phyloP scores from a whole-genome alignment of 2,888 invertebrate species.

The Lapara coniferarum region DNA sequence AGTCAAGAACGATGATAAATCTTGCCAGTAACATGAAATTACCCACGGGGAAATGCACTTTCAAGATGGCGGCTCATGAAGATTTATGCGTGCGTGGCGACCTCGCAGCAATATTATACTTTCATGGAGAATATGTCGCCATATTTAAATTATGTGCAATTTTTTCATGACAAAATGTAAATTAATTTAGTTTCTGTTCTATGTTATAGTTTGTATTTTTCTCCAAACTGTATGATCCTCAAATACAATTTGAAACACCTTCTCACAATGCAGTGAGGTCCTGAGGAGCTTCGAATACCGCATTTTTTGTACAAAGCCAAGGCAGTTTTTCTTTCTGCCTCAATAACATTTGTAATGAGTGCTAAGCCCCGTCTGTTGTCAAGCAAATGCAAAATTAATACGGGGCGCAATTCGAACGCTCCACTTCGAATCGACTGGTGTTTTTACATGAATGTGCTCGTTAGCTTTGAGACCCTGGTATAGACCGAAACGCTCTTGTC shows the following conservation, averaged over 20 bases:
- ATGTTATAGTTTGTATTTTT: no score
- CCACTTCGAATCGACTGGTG: slow-evolving; percentile 17
- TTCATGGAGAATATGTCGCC: slow-evolving; percentile 15
- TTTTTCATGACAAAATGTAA: slow-evolving; percentile 11
- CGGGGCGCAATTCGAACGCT: slow-evolving; percentile 17
- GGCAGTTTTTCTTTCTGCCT: neutral
- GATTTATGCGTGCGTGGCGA: slow-evolving; percentile 47
- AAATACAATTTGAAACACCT: no score
- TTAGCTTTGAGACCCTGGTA: slow-evolving; percentile 27
- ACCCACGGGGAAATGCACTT: slow-evolving; percentile 56
- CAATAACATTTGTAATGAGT: slow-evolving; percentile 17
- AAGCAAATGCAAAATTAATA: slow-evolving; percentile 25
- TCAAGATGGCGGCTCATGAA: slow-evolving; percentile 53
- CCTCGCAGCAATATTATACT: slow-evolving; percentile 18
- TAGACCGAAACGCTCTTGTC: slow-evolving; percentile 10
- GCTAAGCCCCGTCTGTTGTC: slow-evolving; percentile 20
- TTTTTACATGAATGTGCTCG: slow-evolving; percentile 24
- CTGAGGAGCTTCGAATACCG: neutral
- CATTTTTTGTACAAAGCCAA: neutral
- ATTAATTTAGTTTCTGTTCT: neutral
- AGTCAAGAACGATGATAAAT: slow-evolving; percentile 54
- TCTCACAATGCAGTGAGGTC: neutral
- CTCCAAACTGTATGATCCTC: no score
- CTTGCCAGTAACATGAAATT: slow-evolving; percentile 50
- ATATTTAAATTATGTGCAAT: slow-evolving; percentile 23